Percentiles rank a stretch among this genome's conserved stretches.
Conservation (phyloP, 2,113 vertebrate species). For the Bombycilla garrulus region DNA sequence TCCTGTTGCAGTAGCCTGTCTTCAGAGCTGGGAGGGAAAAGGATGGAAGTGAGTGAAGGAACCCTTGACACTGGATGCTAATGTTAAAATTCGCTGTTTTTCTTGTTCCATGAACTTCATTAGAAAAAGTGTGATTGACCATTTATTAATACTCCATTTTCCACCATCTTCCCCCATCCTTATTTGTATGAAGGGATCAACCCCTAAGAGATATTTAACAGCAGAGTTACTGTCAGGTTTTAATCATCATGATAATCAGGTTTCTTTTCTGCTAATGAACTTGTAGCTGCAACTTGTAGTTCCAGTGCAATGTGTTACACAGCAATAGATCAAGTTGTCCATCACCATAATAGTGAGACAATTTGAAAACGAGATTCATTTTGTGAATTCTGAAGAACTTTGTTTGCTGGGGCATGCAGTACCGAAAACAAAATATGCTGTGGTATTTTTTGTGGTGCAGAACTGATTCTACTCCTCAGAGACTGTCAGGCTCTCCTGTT, state of each 20-base stretch:
- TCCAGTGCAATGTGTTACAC: not conserved
- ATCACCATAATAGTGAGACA: not conserved
- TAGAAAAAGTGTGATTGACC: not conserved
- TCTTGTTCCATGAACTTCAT: not conserved
- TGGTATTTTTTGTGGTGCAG: not conserved
- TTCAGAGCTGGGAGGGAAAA: not conserved
- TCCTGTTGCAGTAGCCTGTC: not conserved
- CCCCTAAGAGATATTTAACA: not conserved
- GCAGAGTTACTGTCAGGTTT: not conserved
- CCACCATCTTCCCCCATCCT: not conserved
- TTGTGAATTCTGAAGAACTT: not conserved
- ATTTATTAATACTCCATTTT: not conserved
- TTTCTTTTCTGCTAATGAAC: not conserved
- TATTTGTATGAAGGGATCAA: not conserved
- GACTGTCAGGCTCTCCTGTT: not conserved
- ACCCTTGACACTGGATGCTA: not conserved
- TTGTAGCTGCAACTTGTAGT: not conserved
- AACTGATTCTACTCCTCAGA: not conserved
- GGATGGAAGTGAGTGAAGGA: not conserved
- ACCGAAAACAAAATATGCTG: not conserved
- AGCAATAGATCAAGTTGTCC: not conserved
- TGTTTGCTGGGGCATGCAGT: not conserved
- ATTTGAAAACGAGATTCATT: not conserved
- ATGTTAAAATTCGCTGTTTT: not conserved
- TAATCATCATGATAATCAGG: not conserved